Percentiles rank a stretch among this genome's conserved stretches.
These are phyloP conservation scores for Lutraria rhynchaena DNA, from an alignment of 1,140 invertebrate genomes.

Conservation along the genomic window DNA sequence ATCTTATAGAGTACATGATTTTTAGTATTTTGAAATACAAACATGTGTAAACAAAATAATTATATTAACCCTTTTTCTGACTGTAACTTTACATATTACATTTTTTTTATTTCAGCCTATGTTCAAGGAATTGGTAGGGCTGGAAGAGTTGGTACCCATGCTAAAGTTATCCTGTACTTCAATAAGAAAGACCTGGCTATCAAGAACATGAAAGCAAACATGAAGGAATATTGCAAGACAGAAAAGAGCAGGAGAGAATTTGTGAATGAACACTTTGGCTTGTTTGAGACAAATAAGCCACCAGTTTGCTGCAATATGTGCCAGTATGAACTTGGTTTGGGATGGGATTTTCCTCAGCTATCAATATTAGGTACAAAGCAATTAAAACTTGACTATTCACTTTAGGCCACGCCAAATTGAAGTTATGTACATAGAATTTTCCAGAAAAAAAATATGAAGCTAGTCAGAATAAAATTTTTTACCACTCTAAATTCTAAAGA, in stretches of 20 bases:
- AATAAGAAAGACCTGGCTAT: constrained; percentile 10
- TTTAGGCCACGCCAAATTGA: too few relatives aligned
- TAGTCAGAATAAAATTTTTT: too few relatives aligned
- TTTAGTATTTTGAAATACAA: background rate
- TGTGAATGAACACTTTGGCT: constrained; percentile 41
- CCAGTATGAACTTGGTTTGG: background rate
- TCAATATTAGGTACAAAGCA: too few relatives aligned
- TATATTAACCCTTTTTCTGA: too few relatives aligned
- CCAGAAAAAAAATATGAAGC: too few relatives aligned
- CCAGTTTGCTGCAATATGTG: constrained; percentile 26
- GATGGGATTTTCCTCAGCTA: constrained; percentile 29
- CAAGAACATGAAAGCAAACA: constrained; percentile 4
- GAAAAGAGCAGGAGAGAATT: constrained; percentile 3
- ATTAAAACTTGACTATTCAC: too few relatives aligned
- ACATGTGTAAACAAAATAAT: background rate
- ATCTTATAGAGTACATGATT: background rate
- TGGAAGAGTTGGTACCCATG: background rate
- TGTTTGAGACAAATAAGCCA: background rate
- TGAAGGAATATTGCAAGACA: constrained; percentile 21
- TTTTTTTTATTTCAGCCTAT: constrained; percentile 36
- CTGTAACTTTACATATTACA: background rate
- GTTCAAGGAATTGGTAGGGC: constrained; percentile 40
- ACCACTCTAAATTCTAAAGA: background rate
- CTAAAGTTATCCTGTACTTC: constrained; percentile 31
- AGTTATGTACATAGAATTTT: too few relatives aligned